Evolutionary conservation across 2,888 invertebrate genomes (phyloP).

Genomic region (Nematopogon swammerdamellus): DNA sequence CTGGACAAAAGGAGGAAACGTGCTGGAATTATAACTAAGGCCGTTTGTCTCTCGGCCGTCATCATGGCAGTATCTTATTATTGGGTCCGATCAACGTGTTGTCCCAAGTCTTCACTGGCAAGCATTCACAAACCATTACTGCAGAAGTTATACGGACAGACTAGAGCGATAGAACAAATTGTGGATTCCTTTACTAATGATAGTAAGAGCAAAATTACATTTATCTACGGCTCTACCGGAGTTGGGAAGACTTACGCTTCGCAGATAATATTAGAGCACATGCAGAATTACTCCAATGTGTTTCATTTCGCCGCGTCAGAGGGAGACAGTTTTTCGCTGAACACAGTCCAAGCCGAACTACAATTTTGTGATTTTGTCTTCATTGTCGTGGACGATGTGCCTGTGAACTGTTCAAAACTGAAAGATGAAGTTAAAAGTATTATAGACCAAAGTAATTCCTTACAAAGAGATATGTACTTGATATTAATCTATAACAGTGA

Average conservation of each 20-base stretch:
- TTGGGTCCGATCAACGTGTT: constrained; percentile 24
- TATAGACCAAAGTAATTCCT: constrained; percentile 25
- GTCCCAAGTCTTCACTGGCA: constrained; percentile 20
- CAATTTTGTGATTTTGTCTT: constrained; percentile 29
- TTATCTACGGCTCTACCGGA: constrained; percentile 43
- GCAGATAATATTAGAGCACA: constrained; percentile 27
- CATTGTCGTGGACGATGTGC: constrained; percentile 37
- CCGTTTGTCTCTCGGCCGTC: no score
- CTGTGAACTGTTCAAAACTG: constrained; percentile 20
- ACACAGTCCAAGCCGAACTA: constrained; percentile 27
- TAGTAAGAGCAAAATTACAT: constrained; percentile 25
- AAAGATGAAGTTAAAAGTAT: constrained; percentile 21
- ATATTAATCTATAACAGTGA: constrained; percentile 39
- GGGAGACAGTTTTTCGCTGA: constrained; percentile 24
- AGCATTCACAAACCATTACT: constrained; percentile 19
- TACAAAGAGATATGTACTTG: constrained; percentile 28
- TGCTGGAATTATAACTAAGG: neutral
- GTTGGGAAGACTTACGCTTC: constrained; percentile 40
- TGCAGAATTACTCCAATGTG: constrained; percentile 29
- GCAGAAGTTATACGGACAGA: constrained; percentile 32
- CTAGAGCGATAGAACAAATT: constrained; percentile 22
- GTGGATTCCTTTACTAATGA: constrained; percentile 21
- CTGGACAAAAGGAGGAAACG: neutral
- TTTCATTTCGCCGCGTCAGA: constrained; percentile 43
- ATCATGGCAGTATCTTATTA: no score